These are phyloP conservation scores for Pegoplata infirma DNA, from an alignment of 2,888 invertebrate species.

Conservation along the genomic window DNA sequence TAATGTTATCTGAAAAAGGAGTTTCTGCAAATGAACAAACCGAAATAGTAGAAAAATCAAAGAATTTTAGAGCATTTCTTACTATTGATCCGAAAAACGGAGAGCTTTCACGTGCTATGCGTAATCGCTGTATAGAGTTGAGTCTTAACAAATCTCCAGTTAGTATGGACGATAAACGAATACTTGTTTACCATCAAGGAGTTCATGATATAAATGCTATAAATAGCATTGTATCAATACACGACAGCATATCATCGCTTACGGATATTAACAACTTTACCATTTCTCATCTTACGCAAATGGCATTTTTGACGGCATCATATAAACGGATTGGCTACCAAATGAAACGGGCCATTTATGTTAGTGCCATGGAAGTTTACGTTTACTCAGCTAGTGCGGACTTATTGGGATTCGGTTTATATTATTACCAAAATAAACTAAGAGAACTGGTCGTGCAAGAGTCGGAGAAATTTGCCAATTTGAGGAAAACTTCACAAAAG, in stretches of 20 bases:
- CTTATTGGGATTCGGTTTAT: slow-evolving; percentile 75
- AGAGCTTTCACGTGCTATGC: slow-evolving; percentile 98
- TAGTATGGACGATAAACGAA: slow-evolving; percentile 78
- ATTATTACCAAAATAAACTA: slow-evolving; percentile 75
- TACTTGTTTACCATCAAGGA: slow-evolving; percentile 80
- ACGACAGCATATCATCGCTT: slow-evolving; percentile 73
- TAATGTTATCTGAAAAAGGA: slow-evolving; percentile 95
- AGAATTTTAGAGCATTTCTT: slow-evolving; percentile 94
- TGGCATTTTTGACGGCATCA: slow-evolving; percentile 73
- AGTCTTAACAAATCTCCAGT: slow-evolving; percentile 68
- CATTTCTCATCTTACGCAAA: slow-evolving; percentile 75
- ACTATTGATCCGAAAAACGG: slow-evolving; percentile 97
- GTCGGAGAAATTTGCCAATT: slow-evolving; percentile 61
- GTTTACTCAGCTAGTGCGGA: slow-evolving; percentile 75
- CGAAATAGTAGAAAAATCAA: slow-evolving; percentile 88
- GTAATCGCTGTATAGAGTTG: slow-evolving; percentile 97
- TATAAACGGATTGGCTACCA: slow-evolving; percentile 74
- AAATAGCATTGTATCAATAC: slow-evolving; percentile 79
- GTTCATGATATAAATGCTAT: slow-evolving; percentile 77
- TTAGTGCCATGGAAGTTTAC: slow-evolving; percentile 77
- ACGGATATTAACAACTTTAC: slow-evolving; percentile 74
- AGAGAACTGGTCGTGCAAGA: slow-evolving; percentile 71
- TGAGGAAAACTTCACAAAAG: neutral
- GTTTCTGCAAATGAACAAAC: slow-evolving; percentile 83
- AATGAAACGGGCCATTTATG: slow-evolving; percentile 73